Evolutionary conservation across 2,113 vertebrate genomes (phyloP), one percentile per base, ranked within the genome.

Genomic region (Erinaceus europaeus): DNA sequence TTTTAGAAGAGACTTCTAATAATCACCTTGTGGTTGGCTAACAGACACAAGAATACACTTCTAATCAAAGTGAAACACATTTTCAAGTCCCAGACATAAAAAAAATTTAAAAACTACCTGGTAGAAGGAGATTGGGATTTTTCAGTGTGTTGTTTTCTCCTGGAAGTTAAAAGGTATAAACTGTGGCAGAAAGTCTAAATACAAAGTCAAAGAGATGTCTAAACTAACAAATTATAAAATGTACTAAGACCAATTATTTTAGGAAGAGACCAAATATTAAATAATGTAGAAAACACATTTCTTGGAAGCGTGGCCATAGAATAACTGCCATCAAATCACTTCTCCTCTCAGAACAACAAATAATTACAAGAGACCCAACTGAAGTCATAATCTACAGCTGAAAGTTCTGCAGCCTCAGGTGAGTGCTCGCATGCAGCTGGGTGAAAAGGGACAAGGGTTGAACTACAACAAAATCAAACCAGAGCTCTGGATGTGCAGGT

Each of bases 11-110:
- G 83, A 73, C 59, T 71, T 75, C 72, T 87, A 87, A 87, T 87
- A 92, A 93, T 91, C 85, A 94, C 34, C 72, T 88, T 67, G 65
- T 53, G 42, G 36, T 91, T 89, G 29, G n/a, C 84, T 94, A 85
- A 89, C 27, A 90, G 50, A 90, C 78, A 90, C 64, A 62, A 88
- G 76, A 71, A 36, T 34, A 82, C 21, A 73, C 52, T 94, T 88
- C 86, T 88, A 93, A 93, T 93, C 86, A 94, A 89, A 89, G 61
- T 72, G 77, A 95, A 94, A 84, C n/a, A 82, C 62, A 15, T 74
- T 92, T 89, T 84, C 57, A 84, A 94, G 68, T 87, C 64, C 67
- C 82, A 50, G 44, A 4, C 0, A 78, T 77, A 87, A 57, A 81
- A 90, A 71, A 74, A 20, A 78, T 77, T 87, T 55, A 81, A 90